Evolutionary conservation across 2,113 vertebrate genomes (phyloP).

Genomic region (Anoura caudifer): DNA sequence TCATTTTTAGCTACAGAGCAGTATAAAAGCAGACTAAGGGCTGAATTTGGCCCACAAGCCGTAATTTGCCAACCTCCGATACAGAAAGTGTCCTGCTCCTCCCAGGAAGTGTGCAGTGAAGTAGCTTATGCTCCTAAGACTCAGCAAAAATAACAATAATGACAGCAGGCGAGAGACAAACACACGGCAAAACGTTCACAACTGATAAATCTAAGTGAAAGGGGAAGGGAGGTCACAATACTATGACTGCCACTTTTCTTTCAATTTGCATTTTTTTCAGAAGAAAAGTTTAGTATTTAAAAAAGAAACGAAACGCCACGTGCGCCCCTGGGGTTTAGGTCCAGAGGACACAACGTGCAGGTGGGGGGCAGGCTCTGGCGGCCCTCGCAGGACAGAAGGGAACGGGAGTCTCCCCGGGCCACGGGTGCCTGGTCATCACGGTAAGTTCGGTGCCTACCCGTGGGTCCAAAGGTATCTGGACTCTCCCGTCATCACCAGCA

Average conservation of each 20-base stretch:
- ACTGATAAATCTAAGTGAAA: not conserved
- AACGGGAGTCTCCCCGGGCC: not conserved
- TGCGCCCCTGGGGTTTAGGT: not conserved
- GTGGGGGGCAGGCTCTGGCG: not conserved
- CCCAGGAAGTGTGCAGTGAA: not conserved
- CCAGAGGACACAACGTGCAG: not conserved
- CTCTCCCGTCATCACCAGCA: slow-evolving; percentile 95
- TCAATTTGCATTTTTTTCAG: not conserved
- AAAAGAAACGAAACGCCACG: not conserved
- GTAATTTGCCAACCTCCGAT: not conserved
- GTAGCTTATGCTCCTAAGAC: not conserved
- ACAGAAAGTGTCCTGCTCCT: not conserved
- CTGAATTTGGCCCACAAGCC: not conserved
- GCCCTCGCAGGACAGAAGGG: not conserved
- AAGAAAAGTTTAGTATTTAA: not conserved
- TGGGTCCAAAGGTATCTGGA: slow-evolving; percentile 96
- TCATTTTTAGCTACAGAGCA: not conserved
- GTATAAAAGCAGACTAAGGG: not conserved
- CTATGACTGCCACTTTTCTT: not conserved
- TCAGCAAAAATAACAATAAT: not conserved
- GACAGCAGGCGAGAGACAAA: not conserved
- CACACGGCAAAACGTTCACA: not conserved
- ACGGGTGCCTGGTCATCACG: not conserved
- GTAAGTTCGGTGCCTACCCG: slow-evolving; percentile 84
- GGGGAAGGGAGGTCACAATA: not conserved